Evolutionary conservation across 2,888 invertebrate species (phyloP).

Genomic region (Netelia melanura): DNA sequence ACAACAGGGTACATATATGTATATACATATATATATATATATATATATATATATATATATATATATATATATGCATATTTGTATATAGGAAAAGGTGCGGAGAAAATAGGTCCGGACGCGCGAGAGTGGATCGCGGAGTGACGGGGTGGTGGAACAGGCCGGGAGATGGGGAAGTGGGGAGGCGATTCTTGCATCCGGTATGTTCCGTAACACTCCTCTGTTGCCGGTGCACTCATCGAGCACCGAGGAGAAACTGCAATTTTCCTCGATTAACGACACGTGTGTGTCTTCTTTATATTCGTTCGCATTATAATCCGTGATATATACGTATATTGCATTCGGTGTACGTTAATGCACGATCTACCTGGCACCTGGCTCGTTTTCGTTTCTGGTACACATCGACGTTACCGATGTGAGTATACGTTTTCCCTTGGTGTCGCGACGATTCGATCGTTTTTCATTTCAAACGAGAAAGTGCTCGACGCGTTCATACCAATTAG

Average conservation of each 20-base stretch:
- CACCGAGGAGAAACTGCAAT: slow-evolving; percentile 39
- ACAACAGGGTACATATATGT: neutral
- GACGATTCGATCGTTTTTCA: neutral
- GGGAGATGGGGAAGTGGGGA: slow-evolving; percentile 13
- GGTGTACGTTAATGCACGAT: neutral
- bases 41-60: too few relatives aligned
- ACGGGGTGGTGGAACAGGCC: neutral
- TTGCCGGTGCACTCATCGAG: slow-evolving; percentile 40
- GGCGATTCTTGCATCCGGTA: slow-evolving; percentile 16
- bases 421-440: neutral
- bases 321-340: neutral
- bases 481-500: slow-evolving; percentile 29
- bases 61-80: slow-evolving; percentile 2
- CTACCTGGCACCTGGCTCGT: neutral
- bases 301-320: neutral
- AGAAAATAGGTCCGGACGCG: slow-evolving; percentile 54
- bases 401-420: neutral
- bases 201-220: slow-evolving; percentile 4
- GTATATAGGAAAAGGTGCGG: slow-evolving; percentile 48
- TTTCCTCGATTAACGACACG: slow-evolving; percentile 50
- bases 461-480: slow-evolving; percentile 13
- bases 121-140: neutral
- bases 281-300: slow-evolving; percentile 31
- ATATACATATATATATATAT: neutral
- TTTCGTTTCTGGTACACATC: neutral